Percentiles rank a stretch among this genome's conserved stretches.
Conservation (phyloP, 2,888 invertebrate genomes). For the Spilosoma lubricipeda region DNA sequence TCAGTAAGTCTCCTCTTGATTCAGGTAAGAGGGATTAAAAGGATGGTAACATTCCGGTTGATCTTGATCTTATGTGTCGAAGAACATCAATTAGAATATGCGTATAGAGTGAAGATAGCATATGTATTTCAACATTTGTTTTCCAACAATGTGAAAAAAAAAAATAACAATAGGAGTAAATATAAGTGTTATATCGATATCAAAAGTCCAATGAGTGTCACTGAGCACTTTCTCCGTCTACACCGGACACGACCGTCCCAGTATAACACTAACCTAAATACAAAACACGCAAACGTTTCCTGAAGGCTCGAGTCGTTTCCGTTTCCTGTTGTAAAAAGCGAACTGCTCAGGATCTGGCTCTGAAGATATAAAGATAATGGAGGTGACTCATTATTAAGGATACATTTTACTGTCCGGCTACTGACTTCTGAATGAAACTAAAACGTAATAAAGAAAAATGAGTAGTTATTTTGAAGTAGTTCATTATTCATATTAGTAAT, state of each 20-base stretch:
- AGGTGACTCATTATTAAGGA: conserved; percentile 23
- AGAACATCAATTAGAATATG: too few relatives aligned
- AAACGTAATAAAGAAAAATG: too few relatives aligned
- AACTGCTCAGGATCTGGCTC: conserved; percentile 61
- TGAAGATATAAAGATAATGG: conserved; percentile 54
- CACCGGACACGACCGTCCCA: conserved; percentile 39
- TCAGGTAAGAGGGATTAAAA: too few relatives aligned
- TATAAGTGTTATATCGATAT: neutral
- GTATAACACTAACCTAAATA: conserved; percentile 63
- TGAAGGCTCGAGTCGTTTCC: conserved; percentile 82
- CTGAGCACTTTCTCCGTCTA: conserved; percentile 26
- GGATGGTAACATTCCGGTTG: too few relatives aligned
- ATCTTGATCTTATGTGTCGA: too few relatives aligned
- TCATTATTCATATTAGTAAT: too few relatives aligned
- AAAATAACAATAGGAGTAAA: neutral
- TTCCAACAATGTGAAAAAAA: neutral
- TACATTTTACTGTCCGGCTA: neutral
- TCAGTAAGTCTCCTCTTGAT: too few relatives aligned
- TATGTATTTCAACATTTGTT: too few relatives aligned
- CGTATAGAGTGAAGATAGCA: neutral
- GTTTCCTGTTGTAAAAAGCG: conserved; percentile 81
- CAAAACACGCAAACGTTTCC: conserved; percentile 84
- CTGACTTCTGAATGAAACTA: too few relatives aligned
- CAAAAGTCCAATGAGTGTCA: conserved; percentile 2
- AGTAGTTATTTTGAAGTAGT: too few relatives aligned